A percentile compares a stretch with the other conserved stretches of the same genome.
Evolutionary conservation across 2,797 vertebrate genomes (phyloP).

Genomic region (Perodicticus potto): DNA sequence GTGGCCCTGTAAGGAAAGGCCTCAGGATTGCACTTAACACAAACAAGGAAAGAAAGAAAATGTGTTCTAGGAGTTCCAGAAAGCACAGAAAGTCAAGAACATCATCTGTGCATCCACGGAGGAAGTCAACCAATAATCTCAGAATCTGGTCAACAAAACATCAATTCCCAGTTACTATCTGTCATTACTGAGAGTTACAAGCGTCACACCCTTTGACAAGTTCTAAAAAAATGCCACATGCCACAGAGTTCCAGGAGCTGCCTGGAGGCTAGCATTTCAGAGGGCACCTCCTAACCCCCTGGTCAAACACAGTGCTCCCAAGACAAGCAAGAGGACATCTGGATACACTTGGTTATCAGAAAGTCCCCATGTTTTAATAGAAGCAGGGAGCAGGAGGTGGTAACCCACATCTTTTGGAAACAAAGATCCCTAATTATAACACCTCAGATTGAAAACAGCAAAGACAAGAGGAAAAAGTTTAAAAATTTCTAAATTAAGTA

Average conservation of each 20-base stretch:
- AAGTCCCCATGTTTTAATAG: not conserved
- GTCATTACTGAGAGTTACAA: conserved; percentile 32
- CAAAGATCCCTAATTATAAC: conserved; percentile 41
- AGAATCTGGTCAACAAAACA: not conserved
- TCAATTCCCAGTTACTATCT: not conserved
- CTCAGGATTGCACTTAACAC: not conserved
- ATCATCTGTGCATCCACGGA: not conserved
- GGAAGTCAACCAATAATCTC: not conserved
- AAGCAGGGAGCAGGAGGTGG: not conserved
- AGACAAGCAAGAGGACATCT: conserved; percentile 4
- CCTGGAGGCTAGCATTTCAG: conserved; percentile 25
- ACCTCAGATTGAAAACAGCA: conserved; percentile 29
- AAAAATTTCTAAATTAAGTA: not conserved
- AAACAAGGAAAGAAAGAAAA: not conserved
- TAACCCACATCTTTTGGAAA: not conserved
- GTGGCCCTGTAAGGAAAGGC: not conserved
- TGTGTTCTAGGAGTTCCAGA: not conserved
- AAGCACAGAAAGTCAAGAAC: not conserved
- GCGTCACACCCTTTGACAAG: not conserved
- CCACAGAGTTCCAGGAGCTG: not conserved
- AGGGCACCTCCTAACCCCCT: not conserved
- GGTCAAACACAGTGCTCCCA: not conserved
- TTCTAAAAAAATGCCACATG: not conserved
- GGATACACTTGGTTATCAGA: not conserved
- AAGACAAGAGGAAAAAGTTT: not conserved